A percentile compares a stretch with the other conserved stretches of the same genome.
Conservation (phyloP, 2,797 vertebrate genomes). For the Arnoldichthys spilopterus region DNA sequence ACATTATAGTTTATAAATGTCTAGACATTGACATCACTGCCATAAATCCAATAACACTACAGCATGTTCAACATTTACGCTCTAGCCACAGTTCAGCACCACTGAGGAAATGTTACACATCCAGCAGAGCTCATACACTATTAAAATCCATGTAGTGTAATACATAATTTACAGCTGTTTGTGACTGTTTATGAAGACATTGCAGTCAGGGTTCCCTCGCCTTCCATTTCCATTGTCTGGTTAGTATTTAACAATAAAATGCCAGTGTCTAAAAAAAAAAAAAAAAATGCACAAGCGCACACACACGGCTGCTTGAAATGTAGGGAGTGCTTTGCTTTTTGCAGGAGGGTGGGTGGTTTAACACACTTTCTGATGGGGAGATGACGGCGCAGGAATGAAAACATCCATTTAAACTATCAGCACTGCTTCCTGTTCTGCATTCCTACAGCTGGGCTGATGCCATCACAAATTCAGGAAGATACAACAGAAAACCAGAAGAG, state of each 20-base stretch:
- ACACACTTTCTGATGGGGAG: background rate
- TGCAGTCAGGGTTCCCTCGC: background rate
- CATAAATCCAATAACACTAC: background rate
- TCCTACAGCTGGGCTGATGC: slow-evolving; percentile 15
- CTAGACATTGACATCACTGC: background rate
- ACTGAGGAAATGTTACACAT: too few species aligned
- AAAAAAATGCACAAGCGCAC: too few species aligned
- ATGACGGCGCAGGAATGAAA: slow-evolving; percentile 11
- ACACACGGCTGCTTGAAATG: background rate
- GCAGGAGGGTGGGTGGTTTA: background rate
- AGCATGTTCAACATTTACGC: background rate
- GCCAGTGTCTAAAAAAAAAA: background rate
- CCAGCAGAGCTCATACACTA: background rate
- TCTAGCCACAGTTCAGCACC: background rate
- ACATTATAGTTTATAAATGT: too few species aligned
- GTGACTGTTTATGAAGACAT: background rate
- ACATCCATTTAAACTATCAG: slow-evolving; percentile 30
- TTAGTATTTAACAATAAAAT: background rate
- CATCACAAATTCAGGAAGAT: background rate
- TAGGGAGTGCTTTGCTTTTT: background rate
- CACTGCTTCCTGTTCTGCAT: slow-evolving; percentile 21
- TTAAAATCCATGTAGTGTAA: background rate
- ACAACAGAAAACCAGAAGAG: background rate
- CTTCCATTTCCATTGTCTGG: background rate
- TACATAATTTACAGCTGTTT: background rate